A percentile compares a stretch with the other conserved stretches of the same genome.
Conservation (phyloP, 2,113 vertebrate species). For the Lampris incognitus region DNA sequence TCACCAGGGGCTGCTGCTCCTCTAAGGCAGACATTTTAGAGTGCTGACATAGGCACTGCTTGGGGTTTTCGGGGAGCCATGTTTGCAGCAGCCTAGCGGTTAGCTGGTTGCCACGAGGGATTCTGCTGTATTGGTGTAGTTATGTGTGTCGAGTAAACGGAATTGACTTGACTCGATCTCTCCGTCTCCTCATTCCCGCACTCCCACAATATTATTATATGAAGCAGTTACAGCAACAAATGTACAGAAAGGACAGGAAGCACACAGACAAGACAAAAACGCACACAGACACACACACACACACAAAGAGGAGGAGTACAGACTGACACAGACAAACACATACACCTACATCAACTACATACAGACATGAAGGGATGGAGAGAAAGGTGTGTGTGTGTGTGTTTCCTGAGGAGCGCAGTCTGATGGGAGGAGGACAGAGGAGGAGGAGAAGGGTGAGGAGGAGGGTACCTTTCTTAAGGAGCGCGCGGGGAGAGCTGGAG, state of each 20-base stretch:
- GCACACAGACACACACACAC: background rate
- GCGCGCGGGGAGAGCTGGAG: constrained; percentile 94
- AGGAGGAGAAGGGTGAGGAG: constrained; percentile 44
- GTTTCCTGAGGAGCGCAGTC: background rate
- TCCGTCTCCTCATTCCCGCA: no score
- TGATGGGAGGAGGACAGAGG: constrained; percentile 19
- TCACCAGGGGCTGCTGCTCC: no score
- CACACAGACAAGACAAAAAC: background rate
- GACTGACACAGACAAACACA: background rate
- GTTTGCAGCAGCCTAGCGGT: no score
- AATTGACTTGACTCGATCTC: no score
- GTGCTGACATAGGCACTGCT: no score
- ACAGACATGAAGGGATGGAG: background rate
- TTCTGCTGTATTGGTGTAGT: no score
- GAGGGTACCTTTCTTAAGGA: constrained; percentile 91
- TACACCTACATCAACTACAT: background rate
- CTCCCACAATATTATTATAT: no score
- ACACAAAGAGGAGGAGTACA: background rate
- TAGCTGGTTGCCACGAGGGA: no score
- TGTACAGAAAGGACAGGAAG: background rate
- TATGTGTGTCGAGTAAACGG: no score
- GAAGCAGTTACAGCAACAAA: no score
- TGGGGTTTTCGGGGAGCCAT: no score
- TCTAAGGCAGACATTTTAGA: no score
- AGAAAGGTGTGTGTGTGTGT: background rate